These are phyloP conservation scores for Trematocara nigrifrons DNA, from an alignment of 2,113 vertebrate species.

Conservation along the genomic window DNA sequence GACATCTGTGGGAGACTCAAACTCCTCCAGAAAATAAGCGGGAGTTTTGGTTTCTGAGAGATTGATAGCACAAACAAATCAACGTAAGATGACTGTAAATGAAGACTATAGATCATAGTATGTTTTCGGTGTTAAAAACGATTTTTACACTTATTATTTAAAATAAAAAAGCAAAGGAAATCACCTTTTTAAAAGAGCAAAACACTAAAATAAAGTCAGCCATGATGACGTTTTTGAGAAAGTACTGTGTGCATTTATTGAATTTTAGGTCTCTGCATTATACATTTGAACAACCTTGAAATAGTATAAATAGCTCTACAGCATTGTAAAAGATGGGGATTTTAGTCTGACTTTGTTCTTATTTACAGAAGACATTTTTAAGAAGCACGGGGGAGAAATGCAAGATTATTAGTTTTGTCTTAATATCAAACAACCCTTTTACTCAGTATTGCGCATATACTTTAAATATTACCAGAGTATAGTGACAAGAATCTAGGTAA, in stretches of 20 bases:
- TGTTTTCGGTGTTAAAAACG: neutral
- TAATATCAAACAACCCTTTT: conserved; percentile 52
- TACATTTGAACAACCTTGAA: conserved; percentile 60
- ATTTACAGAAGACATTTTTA: conserved; percentile 55
- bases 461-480: conserved; percentile 53
- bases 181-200: neutral
- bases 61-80: neutral
- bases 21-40: neutral
- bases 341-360: conserved; percentile 35
- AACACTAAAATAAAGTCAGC: neutral
- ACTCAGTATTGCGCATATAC: conserved; percentile 55
- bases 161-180: neutral
- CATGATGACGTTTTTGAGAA: conserved; percentile 48
- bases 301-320: conserved; percentile 69
- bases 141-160: neutral
- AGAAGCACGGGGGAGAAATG: conserved; percentile 37
- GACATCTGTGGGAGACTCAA: neutral
- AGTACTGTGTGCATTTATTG: conserved; percentile 68
- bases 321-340: conserved; percentile 59
- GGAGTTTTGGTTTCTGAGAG: neutral
- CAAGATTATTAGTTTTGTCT: conserved; percentile 38
- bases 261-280: conserved; percentile 51
- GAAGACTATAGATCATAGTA: neutral
- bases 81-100: neutral
- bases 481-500: conserved; percentile 34